Evolutionary conservation across 1,140 invertebrate species (phyloP), one percentile per base, ranked within the genome.

Genomic region (Oryzaephilus surinamensis): DNA sequence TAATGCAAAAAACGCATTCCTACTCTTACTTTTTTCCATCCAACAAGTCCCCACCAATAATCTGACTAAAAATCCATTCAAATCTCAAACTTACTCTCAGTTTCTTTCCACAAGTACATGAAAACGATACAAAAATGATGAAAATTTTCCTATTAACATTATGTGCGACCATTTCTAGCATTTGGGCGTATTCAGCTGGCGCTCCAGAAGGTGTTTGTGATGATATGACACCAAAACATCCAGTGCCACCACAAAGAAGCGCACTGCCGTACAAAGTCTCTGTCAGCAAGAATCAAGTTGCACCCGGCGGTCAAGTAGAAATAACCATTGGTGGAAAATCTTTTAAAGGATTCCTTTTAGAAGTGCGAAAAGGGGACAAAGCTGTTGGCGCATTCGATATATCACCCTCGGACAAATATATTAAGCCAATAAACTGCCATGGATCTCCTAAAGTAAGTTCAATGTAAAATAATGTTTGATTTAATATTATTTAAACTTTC

Each of bases 271-370:
- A 64, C 49, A 56, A 45, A 5, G 41, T 69, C 3, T 37, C 43
- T 0, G 31, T 63, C 0, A 52, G 48, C 33, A 59, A 55, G 11
- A 55, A 44, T 4, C 43, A 41, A 18, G 52, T 64, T n/a, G 50
- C 51, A 27, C 16, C 49, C 2, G 55, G 56, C 5, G 56, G 58
- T 19, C 38, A 42, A 11, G 45, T 63, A 2, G 48, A 58, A 6
- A 54, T 66, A 12, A 60, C 50, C 2, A 48, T 66, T 10, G 45
- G 44, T 6, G 48, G 42, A 16, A 51, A 24, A 11, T 38, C 34
- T 4, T 67, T 65, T 47, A 65, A 65, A 45, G 65, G 66, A 26
- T 65, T 63, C 48, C 46, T 67, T 8, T 4, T 69, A 2, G 57
- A 69, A 49, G 63, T 61, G 8, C 52, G 65, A 30, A 47, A 57